Evolutionary conservation across 37 sponge, comb jelly and placozoan species (phyloP), one percentile per base, ranked within the genome.

Genomic region (Halisarca cf. caerulea): DNA sequence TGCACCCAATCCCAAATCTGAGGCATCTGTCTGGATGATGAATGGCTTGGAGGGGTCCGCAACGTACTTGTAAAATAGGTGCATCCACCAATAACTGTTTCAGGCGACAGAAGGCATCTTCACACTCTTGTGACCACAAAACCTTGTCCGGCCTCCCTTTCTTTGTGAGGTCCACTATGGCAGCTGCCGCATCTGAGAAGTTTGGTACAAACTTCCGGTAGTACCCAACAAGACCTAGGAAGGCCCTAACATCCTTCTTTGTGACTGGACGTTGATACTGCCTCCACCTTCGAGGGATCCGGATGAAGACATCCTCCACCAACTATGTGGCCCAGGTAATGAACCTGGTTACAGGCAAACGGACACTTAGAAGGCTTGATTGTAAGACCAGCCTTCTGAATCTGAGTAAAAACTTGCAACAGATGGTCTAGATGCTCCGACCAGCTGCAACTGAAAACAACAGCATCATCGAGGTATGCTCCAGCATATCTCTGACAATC

Each of bases 11-110:
- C 85, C 85, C 21, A 4, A 55, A 33, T 72, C 85, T 8, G 85
- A 84, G 23, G 77, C 85, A 73, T 84, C 85, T n/a, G 77, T 74
- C 24, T 84, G 75, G 36, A 84, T 17, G 8, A 66, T 58, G 51
- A 45, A 83, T 1, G 37, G 68, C 36, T 69, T 66, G 44, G 7
- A 4, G 6, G 53, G 83, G 54, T 69, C 71, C 17, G 71, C 70
- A 38, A 66, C 33, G 25, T 68, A 32, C 71, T 68, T 40, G 4
- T 68, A n/a, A n/a, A n/a, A n/a, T 54, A 54, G 83, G 83, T 38
- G 64, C 68, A 24, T 28, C 38, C n/a, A 25, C 24, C 33, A 82
- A 36, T 27, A 20, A 23, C 20, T 42, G 5, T 24, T 83, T 83
- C 4, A 83, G 71, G 25, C 32, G 17, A 11, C 44, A 30, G n/a